Conservation (phyloP, 2,797 vertebrate genomes). For the Acanthis flammea region DNA sequence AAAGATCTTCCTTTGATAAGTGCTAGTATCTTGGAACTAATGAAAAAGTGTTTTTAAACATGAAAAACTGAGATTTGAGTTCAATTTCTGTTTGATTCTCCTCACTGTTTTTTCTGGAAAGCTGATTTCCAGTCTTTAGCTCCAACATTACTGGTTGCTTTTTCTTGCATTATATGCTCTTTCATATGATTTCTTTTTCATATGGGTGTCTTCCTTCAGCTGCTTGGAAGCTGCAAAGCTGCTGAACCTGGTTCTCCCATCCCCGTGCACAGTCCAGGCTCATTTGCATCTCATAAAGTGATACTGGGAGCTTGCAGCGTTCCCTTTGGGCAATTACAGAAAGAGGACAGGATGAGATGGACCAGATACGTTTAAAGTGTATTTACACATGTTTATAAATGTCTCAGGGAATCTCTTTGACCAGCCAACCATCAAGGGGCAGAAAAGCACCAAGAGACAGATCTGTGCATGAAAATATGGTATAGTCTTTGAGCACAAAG, state of each 20-base stretch:
- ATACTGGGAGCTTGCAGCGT: neutral
- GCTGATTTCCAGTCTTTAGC: neutral
- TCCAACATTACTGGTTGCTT: neutral
- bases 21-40: neutral
- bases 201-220: neutral
- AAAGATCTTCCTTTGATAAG: neutral
- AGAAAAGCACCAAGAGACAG: neutral
- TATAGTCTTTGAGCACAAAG: neutral
- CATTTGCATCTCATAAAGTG: neutral
- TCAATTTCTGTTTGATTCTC: neutral
- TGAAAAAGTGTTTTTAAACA: neutral
- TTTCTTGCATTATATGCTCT: neutral
- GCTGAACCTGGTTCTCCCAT: neutral
- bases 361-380: neutral
- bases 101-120: slow-evolving; percentile 12
- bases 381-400: neutral
- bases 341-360: neutral
- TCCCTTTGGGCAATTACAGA: neutral
- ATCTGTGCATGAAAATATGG: neutral
- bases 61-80: neutral
- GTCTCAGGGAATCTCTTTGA: neutral
- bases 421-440: neutral
- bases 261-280: neutral
- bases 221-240: neutral
- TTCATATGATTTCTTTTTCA: neutral